These are phyloP conservation scores for Leptocoma aspasia DNA, from an alignment of 2,113 vertebrate species.

Conservation along the genomic window DNA sequence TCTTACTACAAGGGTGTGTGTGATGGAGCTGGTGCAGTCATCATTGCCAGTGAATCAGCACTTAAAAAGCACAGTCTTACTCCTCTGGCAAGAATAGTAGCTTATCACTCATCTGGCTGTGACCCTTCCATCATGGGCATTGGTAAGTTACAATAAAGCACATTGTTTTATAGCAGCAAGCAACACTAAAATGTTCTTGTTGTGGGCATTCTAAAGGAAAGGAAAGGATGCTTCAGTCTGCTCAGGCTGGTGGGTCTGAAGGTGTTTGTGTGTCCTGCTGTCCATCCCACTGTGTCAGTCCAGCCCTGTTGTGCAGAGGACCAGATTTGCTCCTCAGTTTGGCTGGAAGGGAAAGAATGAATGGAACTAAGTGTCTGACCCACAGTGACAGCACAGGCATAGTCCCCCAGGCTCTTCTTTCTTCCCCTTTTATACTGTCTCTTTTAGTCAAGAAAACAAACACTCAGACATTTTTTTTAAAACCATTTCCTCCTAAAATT, in stretches of 20 bases:
- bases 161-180: background rate
- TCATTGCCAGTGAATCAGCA: conserved; percentile 93
- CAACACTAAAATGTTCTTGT: background rate
- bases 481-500: background rate
- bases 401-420: background rate
- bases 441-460: background rate
- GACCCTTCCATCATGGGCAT: conserved; percentile 98
- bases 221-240: background rate
- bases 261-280: background rate
- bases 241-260: background rate
- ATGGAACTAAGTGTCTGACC: too few relatives aligned
- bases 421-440: background rate
- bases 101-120: conserved; percentile 88
- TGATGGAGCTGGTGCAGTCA: conserved; percentile 89
- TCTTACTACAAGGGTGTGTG: conserved; percentile 81
- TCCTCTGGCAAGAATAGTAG: conserved; percentile 89
- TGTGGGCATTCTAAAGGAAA: background rate
- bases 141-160: conserved; percentile 72
- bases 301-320: background rate
- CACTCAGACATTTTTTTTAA: accelerated
- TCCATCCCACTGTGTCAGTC: accelerated
- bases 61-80: conserved; percentile 87
- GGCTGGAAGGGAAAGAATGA: too few relatives aligned
- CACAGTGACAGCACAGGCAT: accelerated
- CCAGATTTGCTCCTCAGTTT: background rate